A percentile compares a stretch with the other conserved stretches of the same genome.
Evolutionary conservation across 2,888 invertebrate genomes (phyloP).

Genomic region (Nomada ruficornis): DNA sequence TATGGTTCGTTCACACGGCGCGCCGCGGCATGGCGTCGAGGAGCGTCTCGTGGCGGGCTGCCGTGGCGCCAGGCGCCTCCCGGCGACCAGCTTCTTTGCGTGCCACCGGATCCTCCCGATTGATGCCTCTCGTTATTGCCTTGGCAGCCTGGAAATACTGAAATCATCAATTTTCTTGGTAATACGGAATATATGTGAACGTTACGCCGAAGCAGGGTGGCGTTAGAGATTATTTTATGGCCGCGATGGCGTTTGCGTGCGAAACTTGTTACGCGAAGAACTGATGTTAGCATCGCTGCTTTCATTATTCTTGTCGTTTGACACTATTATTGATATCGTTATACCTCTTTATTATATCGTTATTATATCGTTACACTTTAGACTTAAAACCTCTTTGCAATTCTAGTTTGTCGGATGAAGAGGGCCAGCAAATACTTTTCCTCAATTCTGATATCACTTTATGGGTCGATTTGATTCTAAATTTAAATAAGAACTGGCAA

Average conservation of each 20-base stretch:
- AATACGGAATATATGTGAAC: not conserved
- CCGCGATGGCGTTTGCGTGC: not conserved
- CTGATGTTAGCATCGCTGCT: not conserved
- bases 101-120: constrained; percentile 30
- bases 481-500: too few relatives aligned
- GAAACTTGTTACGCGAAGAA: too few relatives aligned
- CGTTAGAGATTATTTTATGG: not conserved
- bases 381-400: too few relatives aligned
- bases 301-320: not conserved
- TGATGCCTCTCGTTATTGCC: constrained; percentile 43
- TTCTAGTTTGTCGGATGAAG: too few relatives aligned
- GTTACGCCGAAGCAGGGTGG: not conserved
- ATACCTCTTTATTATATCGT: too few relatives aligned
- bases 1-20: constrained; percentile 51
- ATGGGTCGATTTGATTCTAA: too few relatives aligned
- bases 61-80: constrained; percentile 67
- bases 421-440: not conserved
- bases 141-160: constrained; percentile 19
- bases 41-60: constrained; percentile 37
- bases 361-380: too few relatives aligned
- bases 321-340: too few relatives aligned
- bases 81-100: constrained; percentile 46
- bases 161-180: constrained; percentile 41
- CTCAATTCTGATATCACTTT: not conserved
- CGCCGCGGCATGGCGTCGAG: constrained; percentile 26